These are phyloP conservation scores for Mantis religiosa DNA, from an alignment of 2,888 invertebrate genomes.

Conservation along the genomic window DNA sequence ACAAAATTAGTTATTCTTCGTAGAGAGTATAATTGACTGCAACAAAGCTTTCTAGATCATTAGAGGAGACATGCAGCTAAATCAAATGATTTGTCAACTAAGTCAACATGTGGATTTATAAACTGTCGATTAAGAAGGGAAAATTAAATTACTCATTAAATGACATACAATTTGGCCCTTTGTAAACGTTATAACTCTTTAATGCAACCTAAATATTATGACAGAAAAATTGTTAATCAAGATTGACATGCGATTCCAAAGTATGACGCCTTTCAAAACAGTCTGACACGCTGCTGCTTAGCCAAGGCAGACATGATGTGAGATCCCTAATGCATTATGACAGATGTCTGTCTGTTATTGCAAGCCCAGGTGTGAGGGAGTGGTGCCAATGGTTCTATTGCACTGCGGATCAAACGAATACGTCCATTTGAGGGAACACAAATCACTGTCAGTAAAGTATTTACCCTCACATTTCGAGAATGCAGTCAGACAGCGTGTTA, in stretches of 20 bases:
- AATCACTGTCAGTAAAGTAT: background rate
- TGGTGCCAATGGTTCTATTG: background rate
- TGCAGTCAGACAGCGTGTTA: background rate
- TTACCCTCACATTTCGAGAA: background rate
- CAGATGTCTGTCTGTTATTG: background rate
- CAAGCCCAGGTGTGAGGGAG: background rate
- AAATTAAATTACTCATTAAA: too few relatives aligned
- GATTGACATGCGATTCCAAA: background rate
- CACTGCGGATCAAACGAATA: background rate
- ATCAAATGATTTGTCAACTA: too few relatives aligned
- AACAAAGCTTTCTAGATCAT: too few relatives aligned
- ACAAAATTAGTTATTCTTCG: too few relatives aligned
- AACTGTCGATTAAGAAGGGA: too few relatives aligned
- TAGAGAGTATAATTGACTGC: too few relatives aligned
- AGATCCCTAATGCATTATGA: background rate
- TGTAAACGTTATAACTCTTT: background rate
- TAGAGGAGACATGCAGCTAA: too few relatives aligned
- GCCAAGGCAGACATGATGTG: background rate
- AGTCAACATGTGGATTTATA: too few relatives aligned
- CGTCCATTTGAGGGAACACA: background rate
- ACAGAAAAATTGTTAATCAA: background rate
- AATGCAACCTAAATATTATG: background rate
- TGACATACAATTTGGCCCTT: background rate
- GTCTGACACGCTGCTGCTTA: background rate
- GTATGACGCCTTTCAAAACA: background rate